Base-by-base conservation (phyloP, 1,140 invertebrate species). In the Drosophila pachea region DNA sequence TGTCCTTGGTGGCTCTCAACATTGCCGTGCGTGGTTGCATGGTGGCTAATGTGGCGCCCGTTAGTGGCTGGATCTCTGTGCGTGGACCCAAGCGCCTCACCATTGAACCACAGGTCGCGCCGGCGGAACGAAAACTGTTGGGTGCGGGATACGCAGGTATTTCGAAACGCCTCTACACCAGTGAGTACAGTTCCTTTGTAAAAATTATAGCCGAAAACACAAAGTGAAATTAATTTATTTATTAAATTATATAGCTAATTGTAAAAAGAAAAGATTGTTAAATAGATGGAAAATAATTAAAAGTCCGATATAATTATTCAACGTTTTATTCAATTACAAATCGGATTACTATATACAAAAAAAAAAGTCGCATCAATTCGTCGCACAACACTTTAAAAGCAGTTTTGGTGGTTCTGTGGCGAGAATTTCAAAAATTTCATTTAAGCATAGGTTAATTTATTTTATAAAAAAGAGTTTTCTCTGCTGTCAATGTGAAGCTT, bases 11-110 rank as follows among this genome's bases (percentile, higher is more conserved):
- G 38, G 91, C 91, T 4, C 76, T 94, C 2, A 92, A 92, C 73
- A 88, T 92, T 43, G 91, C 92, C 43, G 90, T 94, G 12, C 90
- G 93, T 47, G 93, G 94, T 16, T 78, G 94, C 12, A 95, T 95
- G 94, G 84, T 94, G 7, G 84, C 91, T 5, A 95, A 95, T 88
- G 90, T 92, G 71, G 90, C 92, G 32, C 93, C 93, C 31, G 90
- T 93, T 1, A 91, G 91, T 40, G 92, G 91, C 12, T 95, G 94
- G 94, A 94, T 94, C 90, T 94, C 94, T 47, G 92, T 95, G 2
- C 91, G 90, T 71, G 94, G 92, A 58, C 92, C 92, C 38, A 90
- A 75, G 48, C 91, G 88, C 38, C 61, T 87, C 1, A 54, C 42
- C 7, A n/a, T 38, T 4, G 16, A 66, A n/a, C 29, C 70, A 4